Evolutionary conservation across 2,113 vertebrate species (phyloP), one percentile per base, ranked within the genome.

Genomic region (Emydura subglobosa): DNA sequence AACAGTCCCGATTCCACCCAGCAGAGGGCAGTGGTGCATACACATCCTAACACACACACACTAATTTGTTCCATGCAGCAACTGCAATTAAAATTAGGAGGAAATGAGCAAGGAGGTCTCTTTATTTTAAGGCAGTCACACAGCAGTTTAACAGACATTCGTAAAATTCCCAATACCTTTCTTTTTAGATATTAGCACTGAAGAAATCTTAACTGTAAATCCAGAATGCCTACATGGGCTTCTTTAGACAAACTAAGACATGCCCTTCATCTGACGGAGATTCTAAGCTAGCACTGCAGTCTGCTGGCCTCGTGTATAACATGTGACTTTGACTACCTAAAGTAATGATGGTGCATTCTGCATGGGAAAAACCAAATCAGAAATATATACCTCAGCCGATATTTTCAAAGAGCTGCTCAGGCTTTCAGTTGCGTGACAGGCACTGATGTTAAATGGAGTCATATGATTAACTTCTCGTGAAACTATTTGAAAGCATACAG

Each of bases 291-390:
- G 42, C 42, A 76, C 22, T 44, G 11, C 79, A 76, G 65, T 50
- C 82, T 88, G 89, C 47, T 84, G 34, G 49, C 81, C 44, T 88
- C 82, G n/a, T n/a, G 86, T 12, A 0, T 9, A 27, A 9, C 61
- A 88, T n/a, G 65, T 34, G 49, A 85, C 54, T 81, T 1, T 0
- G 0, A 4, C 72, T 89, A 93, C 90, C 80, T 86, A 27, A 92
- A 91, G 51, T 0, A 0, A 21, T 1, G 4, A 13, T 2, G 53
- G 47, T 0, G 0, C 65, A 61, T 3, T 1, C 34, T 72, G 72
- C 42, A 5, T 19, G 87, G 78, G 81, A 55, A 91, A 91, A 94
- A 79, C 31, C 0, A 0, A 94, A 86, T 17, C 39, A 91, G 80
- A 86, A 95, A 42, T 88, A 78, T 84, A 86, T 76, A 86, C 11